Base-by-base conservation (phyloP, 2,113 vertebrate species). In the Xerus inauris region DNA sequence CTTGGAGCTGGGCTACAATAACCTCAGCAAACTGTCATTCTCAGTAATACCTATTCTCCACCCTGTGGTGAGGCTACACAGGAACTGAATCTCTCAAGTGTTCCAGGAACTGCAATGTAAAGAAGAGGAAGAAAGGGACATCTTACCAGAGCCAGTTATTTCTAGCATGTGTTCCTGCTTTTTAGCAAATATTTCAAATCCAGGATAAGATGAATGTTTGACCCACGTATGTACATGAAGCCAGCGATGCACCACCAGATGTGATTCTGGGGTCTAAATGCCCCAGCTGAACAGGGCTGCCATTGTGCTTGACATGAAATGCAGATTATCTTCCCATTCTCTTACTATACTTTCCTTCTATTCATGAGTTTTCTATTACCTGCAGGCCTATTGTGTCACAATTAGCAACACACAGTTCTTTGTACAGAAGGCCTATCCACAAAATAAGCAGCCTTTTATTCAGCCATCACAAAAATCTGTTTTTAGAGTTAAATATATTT, bases 341-440 rank as follows among this genome's bases (percentile, higher is more conserved):
- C 86, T 69, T 76, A 47, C 94, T 73, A 77, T 95, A 98, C 97
- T 98, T 98, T 98, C 98, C 98, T 98, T 98, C 98, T 97, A 98
- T 98, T 99, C 97, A 98, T 72, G 84, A 95, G 96, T 98, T 98
- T 98, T 97, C 96, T 97, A 84, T 98, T 98, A 98, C 98, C 97
- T 98, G 98, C 97, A 97, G 96, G 93, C 96, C 97, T 98, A 98
- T 98, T 98, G 97, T 98, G 96, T 98, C 85, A 97, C 97, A 93
- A 5, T 32, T 82, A 96, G 89, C 83, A 97, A 98, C 96, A 98
- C 96, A 96, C 84, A 98, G 93, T 92, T 94, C 97, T 98, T 98
- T 98, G 87, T 98, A 32, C 11, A 54, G 92, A 75, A 93, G 91
- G 87, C 96, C 75, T 64, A 94, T 88, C 95, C 94, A 96, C 54